Percentiles rank a stretch among this genome's conserved stretches.
Evolutionary conservation across 1,140 invertebrate species (phyloP).

Genomic region (Zaprionus davidi): DNA sequence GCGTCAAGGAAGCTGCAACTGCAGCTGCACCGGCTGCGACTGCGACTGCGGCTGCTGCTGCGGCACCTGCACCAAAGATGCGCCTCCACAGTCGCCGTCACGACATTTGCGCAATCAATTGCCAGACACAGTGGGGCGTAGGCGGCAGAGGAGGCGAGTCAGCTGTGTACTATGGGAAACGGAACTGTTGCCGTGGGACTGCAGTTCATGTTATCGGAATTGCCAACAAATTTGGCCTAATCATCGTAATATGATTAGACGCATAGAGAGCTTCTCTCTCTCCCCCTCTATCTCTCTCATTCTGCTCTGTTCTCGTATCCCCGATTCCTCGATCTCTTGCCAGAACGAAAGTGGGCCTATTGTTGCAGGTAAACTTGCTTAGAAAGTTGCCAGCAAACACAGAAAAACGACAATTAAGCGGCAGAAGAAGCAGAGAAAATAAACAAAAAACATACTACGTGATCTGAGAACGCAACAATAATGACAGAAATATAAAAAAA

Average conservation of each 20-base stretch:
- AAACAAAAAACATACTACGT: slow-evolving; percentile 10
- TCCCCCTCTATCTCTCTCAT: neutral
- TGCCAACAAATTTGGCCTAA: slow-evolving; percentile 12
- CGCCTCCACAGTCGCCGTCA: neutral
- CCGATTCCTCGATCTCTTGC: neutral
- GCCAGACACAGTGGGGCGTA: neutral
- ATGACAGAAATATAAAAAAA: slow-evolving; percentile 17
- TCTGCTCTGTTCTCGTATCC: neutral
- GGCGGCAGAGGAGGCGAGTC: neutral
- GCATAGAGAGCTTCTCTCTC: slow-evolving; percentile 8
- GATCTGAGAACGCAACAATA: slow-evolving; percentile 21
- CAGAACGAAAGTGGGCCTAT: slow-evolving; percentile 40
- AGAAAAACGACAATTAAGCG: neutral
- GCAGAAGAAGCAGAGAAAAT: neutral
- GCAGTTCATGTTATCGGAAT: slow-evolving; percentile 16
- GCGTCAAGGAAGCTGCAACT: slow-evolving; percentile 54
- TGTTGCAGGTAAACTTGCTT: slow-evolving; percentile 15
- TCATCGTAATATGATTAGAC: slow-evolving; percentile 32
- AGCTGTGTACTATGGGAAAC: neutral
- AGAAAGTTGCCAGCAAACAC: slow-evolving; percentile 33
- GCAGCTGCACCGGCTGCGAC: slow-evolving; percentile 9
- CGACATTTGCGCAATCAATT: slow-evolving; percentile 9
- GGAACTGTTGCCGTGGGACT: slow-evolving; percentile 7
- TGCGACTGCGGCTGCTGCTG: neutral
- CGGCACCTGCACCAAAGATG: slow-evolving; percentile 4